These are phyloP conservation scores for Tipula lateralis DNA, from an alignment of 2,888 invertebrate species.

Conservation along the genomic window DNA sequence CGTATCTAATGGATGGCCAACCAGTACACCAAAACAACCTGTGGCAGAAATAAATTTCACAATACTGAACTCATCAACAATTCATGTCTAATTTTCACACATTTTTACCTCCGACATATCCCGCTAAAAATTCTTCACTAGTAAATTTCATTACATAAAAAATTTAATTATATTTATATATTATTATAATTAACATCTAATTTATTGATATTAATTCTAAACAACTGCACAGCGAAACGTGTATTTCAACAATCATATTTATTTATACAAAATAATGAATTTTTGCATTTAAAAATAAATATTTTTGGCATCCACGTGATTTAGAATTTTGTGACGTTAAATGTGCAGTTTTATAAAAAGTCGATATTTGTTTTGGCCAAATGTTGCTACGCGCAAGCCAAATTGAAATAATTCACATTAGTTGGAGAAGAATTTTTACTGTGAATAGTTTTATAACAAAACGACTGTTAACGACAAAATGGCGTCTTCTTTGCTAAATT, in stretches of 20 bases:
- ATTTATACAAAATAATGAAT: neutral
- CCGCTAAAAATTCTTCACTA: slow-evolving; percentile 12
- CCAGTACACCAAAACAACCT: slow-evolving; percentile 60
- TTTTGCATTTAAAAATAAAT: neutral
- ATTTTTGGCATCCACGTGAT: neutral
- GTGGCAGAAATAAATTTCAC: slow-evolving; percentile 31
- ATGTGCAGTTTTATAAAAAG: neutral
- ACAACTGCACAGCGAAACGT: neutral
- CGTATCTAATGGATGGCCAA: slow-evolving; percentile 68
- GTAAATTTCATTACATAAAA: neutral
- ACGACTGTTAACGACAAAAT: too few species aligned
- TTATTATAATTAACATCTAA: neutral
- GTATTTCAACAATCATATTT: neutral
- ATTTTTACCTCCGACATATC: slow-evolving; percentile 20
- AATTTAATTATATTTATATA: neutral
- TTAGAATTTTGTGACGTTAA: neutral
- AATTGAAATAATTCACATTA: too few species aligned
- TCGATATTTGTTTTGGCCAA: neutral
- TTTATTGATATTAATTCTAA: neutral
- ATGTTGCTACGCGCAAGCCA: neutral
- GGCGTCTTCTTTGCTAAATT: too few species aligned
- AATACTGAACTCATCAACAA: neutral
- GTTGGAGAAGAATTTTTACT: too few species aligned
- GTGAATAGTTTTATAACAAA: too few species aligned
- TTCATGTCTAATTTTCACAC: neutral